A percentile compares a stretch with the other conserved stretches of the same genome.
Conservation (phyloP, 92 coral and sea anemone species). For the Siderastrea siderea region DNA sequence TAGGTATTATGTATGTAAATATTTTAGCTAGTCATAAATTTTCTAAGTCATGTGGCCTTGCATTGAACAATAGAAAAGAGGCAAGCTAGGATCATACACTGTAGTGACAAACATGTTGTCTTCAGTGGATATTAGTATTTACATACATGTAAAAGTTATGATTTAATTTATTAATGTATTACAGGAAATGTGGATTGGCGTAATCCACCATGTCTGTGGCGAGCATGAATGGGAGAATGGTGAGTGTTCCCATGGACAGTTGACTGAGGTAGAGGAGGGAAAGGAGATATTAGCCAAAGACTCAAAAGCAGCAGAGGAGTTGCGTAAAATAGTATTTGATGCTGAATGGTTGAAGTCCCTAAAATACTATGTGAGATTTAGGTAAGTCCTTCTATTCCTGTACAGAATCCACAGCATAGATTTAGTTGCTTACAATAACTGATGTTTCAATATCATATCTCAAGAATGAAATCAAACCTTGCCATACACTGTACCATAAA, state of each 20-base stretch:
- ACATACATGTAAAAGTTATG: slow-evolving; percentile 2
- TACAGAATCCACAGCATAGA: not conserved
- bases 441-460: not conserved
- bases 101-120: not conserved
- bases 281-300: slow-evolving; percentile 11
- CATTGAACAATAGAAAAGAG: not conserved
- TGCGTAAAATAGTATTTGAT: slow-evolving; percentile 11
- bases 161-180: not conserved
- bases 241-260: slow-evolving; percentile 73
- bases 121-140: not conserved
- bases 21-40: too few relatives aligned
- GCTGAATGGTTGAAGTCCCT: slow-evolving; percentile 18
- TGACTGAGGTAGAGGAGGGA: slow-evolving; percentile 52
- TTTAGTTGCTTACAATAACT: not conserved
- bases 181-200: slow-evolving; percentile 65
- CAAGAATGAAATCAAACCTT: too few relatives aligned
- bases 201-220: slow-evolving; percentile 52
- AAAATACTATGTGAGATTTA: slow-evolving; percentile 4
- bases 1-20: too few relatives aligned
- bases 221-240: slow-evolving; percentile 80
- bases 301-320: slow-evolving; percentile 24
- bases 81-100: not conserved
- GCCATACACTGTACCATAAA: too few relatives aligned
- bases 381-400: not conserved
- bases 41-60: not conserved